phyloP scores from a whole-genome alignment of 1,140 invertebrate species.

The Drosophila willistoni region DNA sequence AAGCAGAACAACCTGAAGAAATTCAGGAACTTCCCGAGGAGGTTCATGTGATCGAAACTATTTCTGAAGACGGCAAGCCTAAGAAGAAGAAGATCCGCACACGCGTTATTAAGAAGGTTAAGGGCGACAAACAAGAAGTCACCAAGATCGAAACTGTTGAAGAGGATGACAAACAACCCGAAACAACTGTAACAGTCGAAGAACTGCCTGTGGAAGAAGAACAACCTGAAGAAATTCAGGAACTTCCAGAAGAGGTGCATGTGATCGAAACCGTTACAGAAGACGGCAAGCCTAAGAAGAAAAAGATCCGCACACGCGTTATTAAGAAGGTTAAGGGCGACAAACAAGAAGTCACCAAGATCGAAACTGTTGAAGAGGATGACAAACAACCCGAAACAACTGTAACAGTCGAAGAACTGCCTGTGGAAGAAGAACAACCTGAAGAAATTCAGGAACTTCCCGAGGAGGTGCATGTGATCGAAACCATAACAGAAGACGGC shows the following conservation, averaged over 20 bases:
- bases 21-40: constrained; percentile 30
- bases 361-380: constrained; percentile 67
- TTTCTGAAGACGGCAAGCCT: constrained; percentile 48
- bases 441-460: constrained; percentile 10
- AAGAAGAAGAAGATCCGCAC: constrained; percentile 60
- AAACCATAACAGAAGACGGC: constrained; percentile 11
- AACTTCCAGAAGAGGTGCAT: constrained; percentile 64
- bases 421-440: constrained; percentile 45
- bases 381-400: constrained; percentile 69
- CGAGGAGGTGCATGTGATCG: neutral
- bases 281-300: constrained; percentile 11
- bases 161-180: constrained; percentile 66
- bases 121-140: constrained; percentile 49
- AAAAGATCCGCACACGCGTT: constrained; percentile 26
- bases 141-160: constrained; percentile 67
- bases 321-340: constrained; percentile 71
- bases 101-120: constrained; percentile 41
- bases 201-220: constrained; percentile 42
- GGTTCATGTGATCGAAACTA: constrained; percentile 71
- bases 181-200: constrained; percentile 61
- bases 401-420: constrained; percentile 58
- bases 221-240: constrained; percentile 58
- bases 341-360: constrained; percentile 79
- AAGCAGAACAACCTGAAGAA: constrained; percentile 36
- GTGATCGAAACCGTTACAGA: constrained; percentile 30